Conservation (phyloP, 2,797 vertebrate species). For the Ctenopoma kingsleyae region DNA sequence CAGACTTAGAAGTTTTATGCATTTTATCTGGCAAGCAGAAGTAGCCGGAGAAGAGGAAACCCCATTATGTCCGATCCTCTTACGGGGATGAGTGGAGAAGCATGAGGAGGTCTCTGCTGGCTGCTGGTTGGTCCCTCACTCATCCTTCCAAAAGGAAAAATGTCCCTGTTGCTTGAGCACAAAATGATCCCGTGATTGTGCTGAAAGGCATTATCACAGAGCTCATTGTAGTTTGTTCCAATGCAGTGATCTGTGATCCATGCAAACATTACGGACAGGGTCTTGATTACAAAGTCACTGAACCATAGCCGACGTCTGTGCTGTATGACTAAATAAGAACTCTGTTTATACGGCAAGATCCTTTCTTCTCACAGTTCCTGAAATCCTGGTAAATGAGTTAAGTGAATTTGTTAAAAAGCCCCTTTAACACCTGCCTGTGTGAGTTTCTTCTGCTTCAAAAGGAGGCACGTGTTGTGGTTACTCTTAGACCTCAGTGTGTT, state of each 20-base stretch:
- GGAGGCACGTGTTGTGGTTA: slow-evolving; percentile 30
- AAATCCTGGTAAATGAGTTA: slow-evolving; percentile 57
- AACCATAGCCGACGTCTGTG: slow-evolving; percentile 27
- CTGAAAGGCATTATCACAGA: slow-evolving; percentile 49
- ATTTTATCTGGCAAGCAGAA: slow-evolving; percentile 71
- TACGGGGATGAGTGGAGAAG: slow-evolving; percentile 74
- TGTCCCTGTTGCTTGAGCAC: slow-evolving; percentile 45
- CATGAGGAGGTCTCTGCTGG: slow-evolving; percentile 66
- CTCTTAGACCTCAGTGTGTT: slow-evolving; percentile 47
- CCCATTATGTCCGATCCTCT: slow-evolving; percentile 82
- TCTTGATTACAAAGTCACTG: slow-evolving; percentile 38
- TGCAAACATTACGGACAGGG: slow-evolving; percentile 31
- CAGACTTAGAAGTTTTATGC: slow-evolving; percentile 66
- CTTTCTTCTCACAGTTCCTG: slow-evolving; percentile 21
- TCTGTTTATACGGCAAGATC: slow-evolving; percentile 3
- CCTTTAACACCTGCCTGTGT: slow-evolving; percentile 45
- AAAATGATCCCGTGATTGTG: slow-evolving; percentile 34
- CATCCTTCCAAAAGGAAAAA: slow-evolving; percentile 54
- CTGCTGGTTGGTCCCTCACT: slow-evolving; percentile 62
- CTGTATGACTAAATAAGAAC: slow-evolving; percentile 38
- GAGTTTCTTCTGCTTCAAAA: slow-evolving; percentile 49
- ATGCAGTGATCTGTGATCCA: slow-evolving; percentile 49
- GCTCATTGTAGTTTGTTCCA: slow-evolving; percentile 50
- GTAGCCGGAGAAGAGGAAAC: slow-evolving; percentile 70
- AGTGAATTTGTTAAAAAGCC: slow-evolving; percentile 55